Evolutionary conservation across 2,888 invertebrate species (phyloP).

Genomic region (Volucella bombylans): DNA sequence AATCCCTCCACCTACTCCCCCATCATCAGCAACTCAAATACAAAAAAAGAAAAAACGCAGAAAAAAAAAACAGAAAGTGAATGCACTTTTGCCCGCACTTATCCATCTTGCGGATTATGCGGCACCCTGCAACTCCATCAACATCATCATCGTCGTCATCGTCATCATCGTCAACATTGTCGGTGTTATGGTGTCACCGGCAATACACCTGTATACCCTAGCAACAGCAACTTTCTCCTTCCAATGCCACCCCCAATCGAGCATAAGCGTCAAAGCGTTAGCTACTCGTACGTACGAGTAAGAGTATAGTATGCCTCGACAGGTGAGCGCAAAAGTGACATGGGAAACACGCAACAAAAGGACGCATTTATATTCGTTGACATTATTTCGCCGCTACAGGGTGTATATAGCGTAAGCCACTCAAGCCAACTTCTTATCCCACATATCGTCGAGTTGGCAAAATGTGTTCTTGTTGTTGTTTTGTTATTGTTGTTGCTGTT

Average conservation of each 20-base stretch:
- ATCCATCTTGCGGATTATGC: constrained; percentile 69
- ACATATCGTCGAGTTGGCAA: constrained; percentile 41
- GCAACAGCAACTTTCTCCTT: not conserved
- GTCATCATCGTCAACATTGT: not conserved
- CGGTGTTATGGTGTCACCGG: constrained; percentile 39
- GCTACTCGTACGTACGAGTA: too few species aligned
- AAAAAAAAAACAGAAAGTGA: constrained; percentile 38
- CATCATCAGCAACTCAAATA: constrained; percentile 31
- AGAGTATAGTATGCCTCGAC: not conserved
- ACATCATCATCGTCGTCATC: constrained; percentile 14
- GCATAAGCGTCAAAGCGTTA: constrained; percentile 23
- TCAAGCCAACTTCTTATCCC: constrained; percentile 55
- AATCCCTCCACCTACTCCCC: constrained; percentile 5
- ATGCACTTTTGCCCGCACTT: constrained; percentile 70
- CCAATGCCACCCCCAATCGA: constrained; percentile 7
- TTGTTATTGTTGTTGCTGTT: constrained; percentile 12
- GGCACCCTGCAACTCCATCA: constrained; percentile 59
- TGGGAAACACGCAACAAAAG: constrained; percentile 38
- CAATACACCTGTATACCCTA: constrained; percentile 33
- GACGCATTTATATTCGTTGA: constrained; percentile 55
- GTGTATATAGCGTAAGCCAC: constrained; percentile 38
- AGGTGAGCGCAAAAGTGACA: constrained; percentile 25
- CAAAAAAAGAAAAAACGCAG: not conserved
- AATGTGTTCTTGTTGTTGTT: constrained; percentile 27
- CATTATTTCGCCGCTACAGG: constrained; percentile 28